Conservation (phyloP, 2,888 invertebrate species). For the Caradrina kadenii region DNA sequence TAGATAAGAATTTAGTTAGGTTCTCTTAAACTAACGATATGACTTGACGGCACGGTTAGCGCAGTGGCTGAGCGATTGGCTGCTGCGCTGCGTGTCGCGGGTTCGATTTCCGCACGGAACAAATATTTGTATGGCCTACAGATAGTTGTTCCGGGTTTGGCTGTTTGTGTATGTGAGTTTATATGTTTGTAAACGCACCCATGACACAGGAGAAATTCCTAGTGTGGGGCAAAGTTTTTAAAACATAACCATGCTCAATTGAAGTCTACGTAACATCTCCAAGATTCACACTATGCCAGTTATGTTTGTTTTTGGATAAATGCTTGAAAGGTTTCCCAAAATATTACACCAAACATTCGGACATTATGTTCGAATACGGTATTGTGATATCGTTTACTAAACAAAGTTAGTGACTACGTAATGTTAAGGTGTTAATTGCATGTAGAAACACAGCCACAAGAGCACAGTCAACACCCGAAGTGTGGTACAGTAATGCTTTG, state of each 20-base stretch:
- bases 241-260: not conserved
- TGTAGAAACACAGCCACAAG: constrained; percentile 63
- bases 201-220: too few species aligned
- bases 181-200: too few species aligned
- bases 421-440: constrained; percentile 66
- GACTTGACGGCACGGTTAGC: too few species aligned
- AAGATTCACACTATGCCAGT: not conserved
- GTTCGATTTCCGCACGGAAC: too few species aligned
- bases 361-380: constrained; percentile 21
- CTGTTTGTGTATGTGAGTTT: too few species aligned
- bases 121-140: too few species aligned
- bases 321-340: constrained; percentile 14
- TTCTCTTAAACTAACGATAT: not conserved
- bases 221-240: too few species aligned
- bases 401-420: constrained; percentile 55
- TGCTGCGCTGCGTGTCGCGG: too few species aligned
- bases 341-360: constrained; percentile 26
- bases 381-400: constrained; percentile 53
- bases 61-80: too few species aligned
- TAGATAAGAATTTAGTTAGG: not conserved
- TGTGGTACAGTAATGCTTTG: constrained; percentile 49
- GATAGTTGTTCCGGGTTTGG: too few species aligned
- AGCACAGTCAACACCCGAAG: constrained; percentile 62
- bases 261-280: not conserved
- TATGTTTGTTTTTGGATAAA: not conserved